Evolutionary conservation across 2,797 vertebrate species (phyloP).

Genomic region (Brachymystax lenok): DNA sequence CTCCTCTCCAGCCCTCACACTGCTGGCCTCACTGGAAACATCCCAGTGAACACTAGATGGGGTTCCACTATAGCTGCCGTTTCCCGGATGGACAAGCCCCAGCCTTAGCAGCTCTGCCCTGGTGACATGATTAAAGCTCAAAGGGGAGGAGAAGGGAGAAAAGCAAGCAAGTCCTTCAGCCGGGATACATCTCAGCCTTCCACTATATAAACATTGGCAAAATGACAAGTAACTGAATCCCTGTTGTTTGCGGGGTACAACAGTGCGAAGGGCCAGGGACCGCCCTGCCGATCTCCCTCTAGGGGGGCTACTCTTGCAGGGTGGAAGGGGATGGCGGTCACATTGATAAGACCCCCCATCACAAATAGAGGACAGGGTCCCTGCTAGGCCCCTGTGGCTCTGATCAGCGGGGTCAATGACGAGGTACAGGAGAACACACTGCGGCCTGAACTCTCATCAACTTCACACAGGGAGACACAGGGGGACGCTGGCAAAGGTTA

Average conservation of each 20-base stretch:
- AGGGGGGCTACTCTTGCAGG: constrained; percentile 87
- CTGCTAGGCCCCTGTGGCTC: constrained; percentile 88
- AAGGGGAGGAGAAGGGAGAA: constrained; percentile 61
- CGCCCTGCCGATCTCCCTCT: constrained; percentile 88
- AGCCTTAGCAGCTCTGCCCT: constrained; percentile 83
- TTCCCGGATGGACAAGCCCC: constrained; percentile 79
- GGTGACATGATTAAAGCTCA: constrained; percentile 84
- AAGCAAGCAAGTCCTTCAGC: constrained; percentile 79
- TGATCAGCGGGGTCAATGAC: constrained; percentile 89
- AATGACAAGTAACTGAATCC: constrained; percentile 90
- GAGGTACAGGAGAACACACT: constrained; percentile 87
- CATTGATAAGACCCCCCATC: constrained; percentile 90
- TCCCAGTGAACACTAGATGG: constrained; percentile 94
- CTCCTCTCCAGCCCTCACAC: constrained; percentile 62
- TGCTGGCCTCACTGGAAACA: constrained; percentile 70
- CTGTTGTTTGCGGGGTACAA: constrained; percentile 85
- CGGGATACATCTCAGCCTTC: constrained; percentile 86
- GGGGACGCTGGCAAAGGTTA: constrained; percentile 96
- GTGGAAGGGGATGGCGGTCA: constrained; percentile 85
- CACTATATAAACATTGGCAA: constrained; percentile 93
- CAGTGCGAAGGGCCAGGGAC: constrained; percentile 75
- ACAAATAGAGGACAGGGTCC: constrained; percentile 86
- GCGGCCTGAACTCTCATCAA: constrained; percentile 93
- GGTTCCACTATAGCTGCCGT: constrained; percentile 88
- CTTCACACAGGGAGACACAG: constrained; percentile 88